A percentile compares a stretch with the other conserved stretches of the same genome.
These are phyloP conservation scores for Eublepharis macularius DNA, from an alignment of 2,113 vertebrate species.

Conservation along the genomic window DNA sequence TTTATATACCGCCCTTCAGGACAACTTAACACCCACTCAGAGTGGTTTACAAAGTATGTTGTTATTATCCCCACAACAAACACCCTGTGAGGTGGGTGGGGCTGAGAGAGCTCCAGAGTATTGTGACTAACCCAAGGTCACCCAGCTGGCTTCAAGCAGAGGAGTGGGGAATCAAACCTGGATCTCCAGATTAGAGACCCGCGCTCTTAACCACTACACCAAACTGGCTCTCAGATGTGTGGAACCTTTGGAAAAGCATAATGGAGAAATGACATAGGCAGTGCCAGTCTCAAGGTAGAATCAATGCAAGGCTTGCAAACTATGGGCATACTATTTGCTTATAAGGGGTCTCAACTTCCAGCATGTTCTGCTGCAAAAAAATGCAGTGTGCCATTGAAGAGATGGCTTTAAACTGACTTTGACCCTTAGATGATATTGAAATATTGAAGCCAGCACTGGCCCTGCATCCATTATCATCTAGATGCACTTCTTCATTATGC, in stretches of 20 bases:
- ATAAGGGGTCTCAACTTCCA: neutral
- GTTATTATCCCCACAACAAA: too few relatives aligned
- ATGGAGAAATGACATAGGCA: neutral
- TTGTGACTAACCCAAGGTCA: too few relatives aligned
- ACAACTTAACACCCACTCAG: too few relatives aligned
- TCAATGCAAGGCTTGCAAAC: neutral
- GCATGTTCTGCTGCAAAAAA: neutral
- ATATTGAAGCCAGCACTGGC: neutral
- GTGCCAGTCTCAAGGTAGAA: neutral
- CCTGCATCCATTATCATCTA: conserved; percentile 1
- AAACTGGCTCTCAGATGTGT: too few relatives aligned
- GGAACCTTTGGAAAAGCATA: neutral
- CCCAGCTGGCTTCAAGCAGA: too few relatives aligned
- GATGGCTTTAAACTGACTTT: neutral
- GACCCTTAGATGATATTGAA: neutral
- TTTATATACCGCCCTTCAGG: too few relatives aligned
- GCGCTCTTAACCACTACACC: too few relatives aligned
- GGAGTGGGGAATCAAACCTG: too few relatives aligned
- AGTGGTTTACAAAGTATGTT: too few relatives aligned
- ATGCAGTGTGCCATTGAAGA: neutral
- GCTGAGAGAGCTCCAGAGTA: too few relatives aligned
- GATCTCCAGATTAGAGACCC: too few relatives aligned
- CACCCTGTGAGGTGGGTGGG: too few relatives aligned
- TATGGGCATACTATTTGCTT: neutral
- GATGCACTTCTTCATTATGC: neutral